phyloP scores from a whole-genome alignment of 1,140 invertebrate genomes.

The Lepidotrigona ventralis region DNA sequence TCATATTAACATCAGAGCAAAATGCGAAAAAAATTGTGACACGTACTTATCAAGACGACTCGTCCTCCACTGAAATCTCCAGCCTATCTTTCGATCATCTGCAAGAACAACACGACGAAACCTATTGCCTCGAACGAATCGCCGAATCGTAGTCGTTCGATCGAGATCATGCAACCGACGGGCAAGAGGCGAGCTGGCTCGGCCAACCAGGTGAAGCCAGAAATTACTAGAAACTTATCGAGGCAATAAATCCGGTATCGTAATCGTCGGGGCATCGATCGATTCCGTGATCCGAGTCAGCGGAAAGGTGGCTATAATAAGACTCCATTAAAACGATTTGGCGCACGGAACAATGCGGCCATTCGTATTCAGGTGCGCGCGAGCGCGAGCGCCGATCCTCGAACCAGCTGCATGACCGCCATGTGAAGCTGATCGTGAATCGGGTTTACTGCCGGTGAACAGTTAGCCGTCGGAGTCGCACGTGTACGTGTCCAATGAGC shows the following conservation, averaged over 20 bases:
- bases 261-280: constrained; percentile 37
- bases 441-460: constrained; percentile 62
- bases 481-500: constrained; percentile 64
- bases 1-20: neutral
- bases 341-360: constrained; percentile 53
- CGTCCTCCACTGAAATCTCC: neutral
- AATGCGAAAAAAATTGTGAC: neutral
- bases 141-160: neutral
- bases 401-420: constrained; percentile 59
- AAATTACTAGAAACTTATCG: constrained; percentile 12
- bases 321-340: constrained; percentile 63
- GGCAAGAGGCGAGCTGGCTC: neutral
- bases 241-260: constrained; percentile 21
- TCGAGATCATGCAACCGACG: neutral
- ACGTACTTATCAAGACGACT: neutral
- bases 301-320: constrained; percentile 56
- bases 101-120: neutral
- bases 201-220: neutral
- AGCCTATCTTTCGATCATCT: neutral
- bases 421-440: constrained; percentile 65
- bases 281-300: constrained; percentile 35
- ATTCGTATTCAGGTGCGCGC: constrained; percentile 56
- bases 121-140: neutral
- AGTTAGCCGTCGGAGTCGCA: constrained; percentile 58
- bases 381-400: constrained; percentile 50